Evolutionary conservation across 2,113 vertebrate genomes (phyloP).

Genomic region (Zosterops borbonicus): DNA sequence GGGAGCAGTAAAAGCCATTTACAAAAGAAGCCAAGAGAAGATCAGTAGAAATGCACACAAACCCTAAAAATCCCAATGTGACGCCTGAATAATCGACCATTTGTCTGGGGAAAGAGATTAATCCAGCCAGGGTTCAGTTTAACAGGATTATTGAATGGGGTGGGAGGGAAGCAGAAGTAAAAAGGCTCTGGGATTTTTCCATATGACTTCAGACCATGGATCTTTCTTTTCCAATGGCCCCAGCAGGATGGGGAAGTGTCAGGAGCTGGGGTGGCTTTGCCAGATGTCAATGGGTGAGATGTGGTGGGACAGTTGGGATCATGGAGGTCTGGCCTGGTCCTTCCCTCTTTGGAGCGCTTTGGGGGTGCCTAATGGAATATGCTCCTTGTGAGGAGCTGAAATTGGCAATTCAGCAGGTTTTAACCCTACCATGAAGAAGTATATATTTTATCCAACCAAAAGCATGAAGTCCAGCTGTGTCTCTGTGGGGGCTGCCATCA

Average conservation of each 20-base stretch:
- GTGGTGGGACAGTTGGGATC: not conserved
- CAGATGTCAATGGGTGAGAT: not conserved
- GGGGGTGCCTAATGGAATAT: not conserved
- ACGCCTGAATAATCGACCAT: constrained; percentile 48
- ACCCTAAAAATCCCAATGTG: constrained; percentile 67
- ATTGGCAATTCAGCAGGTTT: not conserved
- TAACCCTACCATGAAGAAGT: not conserved
- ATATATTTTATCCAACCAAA: accelerated
- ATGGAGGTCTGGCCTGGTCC: accelerated
- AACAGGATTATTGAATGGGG: constrained; percentile 52
- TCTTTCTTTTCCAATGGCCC: not conserved
- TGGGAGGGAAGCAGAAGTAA: not conserved
- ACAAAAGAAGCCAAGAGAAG: constrained; percentile 58
- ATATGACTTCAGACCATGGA: not conserved
- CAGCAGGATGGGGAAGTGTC: not conserved
- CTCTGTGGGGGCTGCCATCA: not conserved
- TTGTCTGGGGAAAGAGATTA: constrained; percentile 65
- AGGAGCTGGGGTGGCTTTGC: not conserved
- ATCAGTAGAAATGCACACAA: constrained; percentile 52
- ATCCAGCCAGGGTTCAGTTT: constrained; percentile 57
- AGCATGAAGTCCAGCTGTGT: not conserved
- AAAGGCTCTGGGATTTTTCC: constrained; percentile 20
- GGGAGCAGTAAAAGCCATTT: constrained; percentile 59
- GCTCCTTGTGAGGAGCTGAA: not conserved
- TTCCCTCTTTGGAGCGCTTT: not conserved